A percentile compares a stretch with the other conserved stretches of the same genome.
These are phyloP conservation scores for Lagopus leucura DNA, from an alignment of 2,113 vertebrate genomes.

Conservation along the genomic window DNA sequence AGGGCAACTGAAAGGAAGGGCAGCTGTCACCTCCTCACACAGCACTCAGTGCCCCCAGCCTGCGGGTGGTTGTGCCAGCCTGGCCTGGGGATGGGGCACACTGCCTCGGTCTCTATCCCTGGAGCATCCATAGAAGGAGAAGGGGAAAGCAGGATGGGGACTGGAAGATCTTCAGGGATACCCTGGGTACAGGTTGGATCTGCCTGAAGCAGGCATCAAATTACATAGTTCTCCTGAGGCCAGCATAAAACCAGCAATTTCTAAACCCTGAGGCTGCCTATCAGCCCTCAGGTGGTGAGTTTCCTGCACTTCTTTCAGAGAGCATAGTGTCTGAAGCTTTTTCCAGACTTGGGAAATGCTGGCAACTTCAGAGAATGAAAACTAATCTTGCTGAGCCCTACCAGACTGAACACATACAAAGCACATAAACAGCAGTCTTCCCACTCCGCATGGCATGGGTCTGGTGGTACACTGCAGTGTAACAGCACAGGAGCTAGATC, in stretches of 20 bases:
- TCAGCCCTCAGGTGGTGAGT: neutral
- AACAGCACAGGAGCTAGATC: neutral
- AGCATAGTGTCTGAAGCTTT: neutral
- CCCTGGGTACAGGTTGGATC: neutral
- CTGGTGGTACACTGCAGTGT: neutral
- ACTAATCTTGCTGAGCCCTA: neutral
- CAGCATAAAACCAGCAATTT: neutral
- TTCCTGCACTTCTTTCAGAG: constrained; percentile 17
- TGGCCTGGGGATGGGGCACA: neutral
- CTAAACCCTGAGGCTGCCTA: neutral
- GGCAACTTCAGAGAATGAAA: neutral
- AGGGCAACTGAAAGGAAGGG: neutral
- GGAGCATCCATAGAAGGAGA: neutral
- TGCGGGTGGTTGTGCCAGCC: neutral
- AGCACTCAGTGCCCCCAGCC: neutral
- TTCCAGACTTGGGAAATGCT: neutral
- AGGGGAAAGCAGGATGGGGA: neutral
- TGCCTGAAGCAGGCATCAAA: neutral
- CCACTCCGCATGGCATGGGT: neutral
- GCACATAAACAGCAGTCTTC: neutral
- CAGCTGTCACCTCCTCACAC: neutral
- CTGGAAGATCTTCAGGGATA: neutral
- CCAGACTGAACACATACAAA: neutral
- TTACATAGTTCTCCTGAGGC: neutral
- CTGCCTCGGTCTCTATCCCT: neutral